phyloP scores from a whole-genome alignment of 2,113 vertebrate genomes.

The Ameiurus melas region DNA sequence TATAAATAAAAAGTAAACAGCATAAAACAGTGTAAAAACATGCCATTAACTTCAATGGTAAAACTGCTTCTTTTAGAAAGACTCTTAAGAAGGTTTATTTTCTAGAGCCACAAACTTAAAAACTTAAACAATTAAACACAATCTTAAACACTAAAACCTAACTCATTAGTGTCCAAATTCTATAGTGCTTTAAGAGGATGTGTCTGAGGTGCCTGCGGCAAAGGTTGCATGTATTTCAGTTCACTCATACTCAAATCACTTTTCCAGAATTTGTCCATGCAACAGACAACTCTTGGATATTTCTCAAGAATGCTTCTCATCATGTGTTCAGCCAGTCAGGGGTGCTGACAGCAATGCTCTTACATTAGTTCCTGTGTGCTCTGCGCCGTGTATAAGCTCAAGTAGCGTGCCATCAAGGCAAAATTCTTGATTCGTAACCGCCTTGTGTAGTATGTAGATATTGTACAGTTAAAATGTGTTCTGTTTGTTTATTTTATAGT shows the following conservation, averaged over 20 bases:
- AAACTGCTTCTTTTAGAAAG: neutral
- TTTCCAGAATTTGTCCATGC: constrained; percentile 14
- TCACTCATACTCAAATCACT: neutral
- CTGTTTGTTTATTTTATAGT: constrained; percentile 61
- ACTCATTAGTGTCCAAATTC: neutral
- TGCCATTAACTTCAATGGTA: neutral
- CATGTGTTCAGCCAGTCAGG: neutral
- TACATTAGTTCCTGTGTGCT: constrained; percentile 16
- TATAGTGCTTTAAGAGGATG: neutral
- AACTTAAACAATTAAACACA: neutral
- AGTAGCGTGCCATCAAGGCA: neutral
- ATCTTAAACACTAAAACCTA: neutral
- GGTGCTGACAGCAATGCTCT: constrained; percentile 30
- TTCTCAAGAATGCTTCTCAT: constrained; percentile 31
- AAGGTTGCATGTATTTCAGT: constrained; percentile 9
- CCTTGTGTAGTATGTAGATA: constrained; percentile 42
- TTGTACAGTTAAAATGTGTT: constrained; percentile 57
- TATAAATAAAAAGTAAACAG: too few relatives aligned
- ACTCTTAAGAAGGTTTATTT: neutral
- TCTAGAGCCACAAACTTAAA: neutral
- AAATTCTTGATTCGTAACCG: constrained; percentile 59
- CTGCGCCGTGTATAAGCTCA: neutral
- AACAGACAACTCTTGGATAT: neutral
- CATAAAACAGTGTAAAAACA: neutral
- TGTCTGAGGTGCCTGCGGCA: neutral